Conservation (phyloP, 2,797 vertebrate species). For the Esox lucius region DNA sequence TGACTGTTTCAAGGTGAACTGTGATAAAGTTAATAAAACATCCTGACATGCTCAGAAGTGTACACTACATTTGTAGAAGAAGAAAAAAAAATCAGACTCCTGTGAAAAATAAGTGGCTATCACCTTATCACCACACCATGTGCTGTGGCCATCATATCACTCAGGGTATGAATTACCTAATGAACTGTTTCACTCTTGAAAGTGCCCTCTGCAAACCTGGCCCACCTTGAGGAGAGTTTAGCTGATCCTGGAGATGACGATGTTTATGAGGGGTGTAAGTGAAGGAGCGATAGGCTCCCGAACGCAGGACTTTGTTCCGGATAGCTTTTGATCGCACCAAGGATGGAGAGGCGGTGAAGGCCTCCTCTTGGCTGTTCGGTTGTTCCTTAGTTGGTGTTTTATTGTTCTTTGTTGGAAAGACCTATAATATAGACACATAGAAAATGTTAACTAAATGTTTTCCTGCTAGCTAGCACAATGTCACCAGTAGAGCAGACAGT, state of each 20-base stretch:
- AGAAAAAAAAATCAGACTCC: background rate
- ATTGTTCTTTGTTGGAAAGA: conserved; percentile 27
- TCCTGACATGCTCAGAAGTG: background rate
- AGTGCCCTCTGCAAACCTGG: conserved; percentile 68
- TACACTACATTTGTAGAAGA: background rate
- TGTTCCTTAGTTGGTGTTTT: conserved; percentile 29
- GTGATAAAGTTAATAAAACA: conserved; percentile 12
- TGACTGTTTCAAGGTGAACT: background rate
- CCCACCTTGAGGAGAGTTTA: conserved; percentile 75
- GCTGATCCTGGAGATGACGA: conserved; percentile 73
- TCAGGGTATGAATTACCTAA: conserved; percentile 70
- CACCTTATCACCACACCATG: conserved; percentile 18
- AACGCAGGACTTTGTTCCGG: conserved; percentile 87
- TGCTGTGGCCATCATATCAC: conserved; percentile 41
- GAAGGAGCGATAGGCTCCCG: conserved; percentile 91
- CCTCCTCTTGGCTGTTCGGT: conserved; percentile 68
- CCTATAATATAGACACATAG: conserved; percentile 29
- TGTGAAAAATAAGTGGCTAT: background rate
- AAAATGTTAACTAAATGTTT: background rate
- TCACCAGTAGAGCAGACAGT: background rate
- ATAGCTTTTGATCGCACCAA: conserved; percentile 92
- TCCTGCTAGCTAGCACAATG: background rate
- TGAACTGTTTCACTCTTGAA: conserved; percentile 69
- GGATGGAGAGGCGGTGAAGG: conserved; percentile 80
- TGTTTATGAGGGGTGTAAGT: conserved; percentile 83